These are phyloP conservation scores for Stegodyphus dumicola DNA, from an alignment of 1,140 invertebrate genomes.

Conservation along the genomic window DNA sequence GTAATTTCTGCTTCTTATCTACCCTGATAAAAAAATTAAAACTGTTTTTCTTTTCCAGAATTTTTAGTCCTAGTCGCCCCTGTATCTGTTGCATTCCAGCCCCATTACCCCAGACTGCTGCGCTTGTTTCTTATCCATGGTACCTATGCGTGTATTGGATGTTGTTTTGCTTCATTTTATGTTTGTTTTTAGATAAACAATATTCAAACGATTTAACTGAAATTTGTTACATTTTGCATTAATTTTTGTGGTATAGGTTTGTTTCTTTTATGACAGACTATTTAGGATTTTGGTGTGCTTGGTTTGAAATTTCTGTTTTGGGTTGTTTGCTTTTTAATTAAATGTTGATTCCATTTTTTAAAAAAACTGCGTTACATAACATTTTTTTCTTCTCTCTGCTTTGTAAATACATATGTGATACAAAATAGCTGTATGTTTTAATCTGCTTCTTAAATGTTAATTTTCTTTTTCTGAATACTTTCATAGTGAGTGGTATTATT, in stretches of 20 bases:
- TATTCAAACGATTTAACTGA: too few relatives aligned
- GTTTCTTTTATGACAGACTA: neutral
- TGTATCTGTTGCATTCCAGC: slow-evolving; percentile 28
- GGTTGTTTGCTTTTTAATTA: neutral
- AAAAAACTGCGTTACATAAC: neutral
- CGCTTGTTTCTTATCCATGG: slow-evolving; percentile 53
- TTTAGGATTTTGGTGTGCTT: neutral
- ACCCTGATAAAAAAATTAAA: slow-evolving; percentile 17
- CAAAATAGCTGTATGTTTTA: too few relatives aligned
- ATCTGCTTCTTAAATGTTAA: too few relatives aligned
- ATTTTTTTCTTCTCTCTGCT: too few relatives aligned
- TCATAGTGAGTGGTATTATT: too few relatives aligned
- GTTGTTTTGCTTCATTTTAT: slow-evolving; percentile 7
- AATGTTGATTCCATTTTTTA: neutral
- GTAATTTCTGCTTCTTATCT: neutral
- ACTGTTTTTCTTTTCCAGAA: slow-evolving; percentile 59
- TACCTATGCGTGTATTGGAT: slow-evolving; percentile 41
- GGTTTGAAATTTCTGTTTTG: too few relatives aligned
- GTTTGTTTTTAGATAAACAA: neutral
- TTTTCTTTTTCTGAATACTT: too few relatives aligned
- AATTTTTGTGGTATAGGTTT: neutral
- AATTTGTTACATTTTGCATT: neutral
- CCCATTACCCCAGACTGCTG: slow-evolving; percentile 14
- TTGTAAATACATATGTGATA: too few relatives aligned
- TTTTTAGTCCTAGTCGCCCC: slow-evolving; percentile 42